Conservation (phyloP, 2,888 invertebrate genomes). For the Athrips mouffetella region DNA sequence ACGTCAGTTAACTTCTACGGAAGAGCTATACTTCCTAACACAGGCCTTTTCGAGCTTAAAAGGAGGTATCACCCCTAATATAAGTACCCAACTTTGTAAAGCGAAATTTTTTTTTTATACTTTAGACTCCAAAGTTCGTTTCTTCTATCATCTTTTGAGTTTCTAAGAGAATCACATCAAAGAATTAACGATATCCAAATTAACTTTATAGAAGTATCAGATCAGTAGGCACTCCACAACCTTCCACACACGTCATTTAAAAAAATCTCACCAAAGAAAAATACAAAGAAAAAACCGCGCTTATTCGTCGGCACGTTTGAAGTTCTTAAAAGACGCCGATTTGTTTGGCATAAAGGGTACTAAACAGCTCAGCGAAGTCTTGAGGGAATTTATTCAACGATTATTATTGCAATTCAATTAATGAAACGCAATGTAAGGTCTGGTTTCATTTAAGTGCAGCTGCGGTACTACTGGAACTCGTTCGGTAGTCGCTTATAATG, state of each 20-base stretch:
- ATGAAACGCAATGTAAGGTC: conserved; percentile 58
- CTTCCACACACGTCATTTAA: background rate
- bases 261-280: conserved; percentile 41
- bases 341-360: conserved; percentile 72
- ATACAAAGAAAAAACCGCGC: conserved; percentile 60
- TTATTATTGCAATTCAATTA: conserved; percentile 77
- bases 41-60: too few species aligned
- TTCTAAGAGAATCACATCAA: too few species aligned
- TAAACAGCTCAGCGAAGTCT: conserved; percentile 50
- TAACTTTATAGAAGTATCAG: too few species aligned
- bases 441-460: conserved; percentile 38
- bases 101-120: too few species aligned
- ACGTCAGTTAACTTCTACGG: too few species aligned
- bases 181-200: too few species aligned
- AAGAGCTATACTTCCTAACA: too few species aligned
- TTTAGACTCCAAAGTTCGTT: too few species aligned
- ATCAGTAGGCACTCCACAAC: background rate
- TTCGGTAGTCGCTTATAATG: background rate
- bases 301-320: conserved; percentile 63
- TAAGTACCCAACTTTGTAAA: too few species aligned
- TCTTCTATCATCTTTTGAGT: too few species aligned
- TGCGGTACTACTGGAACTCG: conserved; percentile 10
- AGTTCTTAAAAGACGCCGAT: conserved; percentile 69
- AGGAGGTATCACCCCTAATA: too few species aligned
- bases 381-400: conserved; percentile 65